A percentile compares a stretch with the other conserved stretches of the same genome.
These are phyloP conservation scores for Bombus haemorrhoidalis DNA, from an alignment of 1,140 invertebrate genomes.

Conservation along the genomic window DNA sequence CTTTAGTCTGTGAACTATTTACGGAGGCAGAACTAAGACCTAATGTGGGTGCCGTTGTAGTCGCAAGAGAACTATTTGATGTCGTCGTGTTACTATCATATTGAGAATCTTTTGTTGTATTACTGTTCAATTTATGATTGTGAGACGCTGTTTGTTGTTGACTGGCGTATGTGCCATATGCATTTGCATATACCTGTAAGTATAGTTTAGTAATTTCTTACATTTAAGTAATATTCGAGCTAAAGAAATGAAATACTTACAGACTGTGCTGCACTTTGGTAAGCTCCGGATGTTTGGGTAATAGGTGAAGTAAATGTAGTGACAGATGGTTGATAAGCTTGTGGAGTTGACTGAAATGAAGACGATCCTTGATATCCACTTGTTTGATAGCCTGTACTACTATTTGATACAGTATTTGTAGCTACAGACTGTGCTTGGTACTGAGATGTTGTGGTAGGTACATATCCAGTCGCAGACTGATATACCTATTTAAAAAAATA, in stretches of 20 bases:
- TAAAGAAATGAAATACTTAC: constrained; percentile 61
- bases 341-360: constrained; percentile 77
- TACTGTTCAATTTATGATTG: constrained; percentile 82
- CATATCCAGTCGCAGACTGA: constrained; percentile 76
- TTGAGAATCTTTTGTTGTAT: constrained; percentile 81
- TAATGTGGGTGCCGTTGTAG: constrained; percentile 83
- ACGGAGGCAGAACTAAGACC: constrained; percentile 80
- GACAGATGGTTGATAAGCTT: constrained; percentile 80
- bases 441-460: constrained; percentile 78
- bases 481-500: constrained; percentile 69
- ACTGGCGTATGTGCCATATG: constrained; percentile 76
- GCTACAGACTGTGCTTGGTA: constrained; percentile 77
- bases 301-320: constrained; percentile 80
- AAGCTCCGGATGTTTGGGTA: constrained; percentile 77
- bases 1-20: constrained; percentile 81
- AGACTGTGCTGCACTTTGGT: constrained; percentile 79
- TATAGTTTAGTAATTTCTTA: neutral
- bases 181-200: constrained; percentile 76
- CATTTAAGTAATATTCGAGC: neutral
- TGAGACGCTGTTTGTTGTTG: constrained; percentile 78
- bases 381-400: constrained; percentile 76
- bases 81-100: constrained; percentile 83
- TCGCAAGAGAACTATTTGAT: constrained; percentile 80
- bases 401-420: constrained; percentile 77
- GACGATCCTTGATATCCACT: constrained; percentile 77